Evolutionary conservation across 2,113 vertebrate species (phyloP).

Genomic region (Mesoclemmys tuberculata): DNA sequence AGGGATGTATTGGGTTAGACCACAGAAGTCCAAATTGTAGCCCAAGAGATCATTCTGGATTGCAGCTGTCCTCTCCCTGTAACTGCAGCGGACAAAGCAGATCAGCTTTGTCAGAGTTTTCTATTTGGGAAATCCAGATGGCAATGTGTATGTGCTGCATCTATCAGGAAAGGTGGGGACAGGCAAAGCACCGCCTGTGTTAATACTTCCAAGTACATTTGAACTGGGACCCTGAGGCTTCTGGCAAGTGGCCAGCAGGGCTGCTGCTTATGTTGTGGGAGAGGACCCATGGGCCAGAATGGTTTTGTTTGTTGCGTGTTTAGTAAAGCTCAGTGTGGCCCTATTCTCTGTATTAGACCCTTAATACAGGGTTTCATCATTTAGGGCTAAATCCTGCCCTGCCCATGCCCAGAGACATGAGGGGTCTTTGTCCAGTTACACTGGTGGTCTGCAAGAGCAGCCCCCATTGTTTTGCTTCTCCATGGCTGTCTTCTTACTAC

Average conservation of each 20-base stretch:
- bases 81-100: not conserved
- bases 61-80: not conserved
- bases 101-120: not conserved
- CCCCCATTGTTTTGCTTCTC: not conserved
- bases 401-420: accelerated
- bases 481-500: not conserved
- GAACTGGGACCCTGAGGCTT: not conserved
- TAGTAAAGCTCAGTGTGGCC: not conserved
- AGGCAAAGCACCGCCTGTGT: not conserved
- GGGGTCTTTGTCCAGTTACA: not conserved
- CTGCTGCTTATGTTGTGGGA: not conserved
- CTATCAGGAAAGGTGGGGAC: not conserved
- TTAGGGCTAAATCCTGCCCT: not conserved
- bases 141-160: not conserved
- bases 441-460: not conserved
- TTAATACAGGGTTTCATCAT: not conserved
- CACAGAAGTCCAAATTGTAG: not conserved
- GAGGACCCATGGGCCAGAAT: not conserved
- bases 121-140: not conserved
- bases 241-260: not conserved
- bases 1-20: not conserved
- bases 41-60: not conserved
- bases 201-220: not conserved
- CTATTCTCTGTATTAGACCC: not conserved
- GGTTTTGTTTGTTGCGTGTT: not conserved